These are phyloP conservation scores for Takifugu ocellatus DNA, from an alignment of 2,797 vertebrate genomes.

Conservation along the genomic window DNA sequence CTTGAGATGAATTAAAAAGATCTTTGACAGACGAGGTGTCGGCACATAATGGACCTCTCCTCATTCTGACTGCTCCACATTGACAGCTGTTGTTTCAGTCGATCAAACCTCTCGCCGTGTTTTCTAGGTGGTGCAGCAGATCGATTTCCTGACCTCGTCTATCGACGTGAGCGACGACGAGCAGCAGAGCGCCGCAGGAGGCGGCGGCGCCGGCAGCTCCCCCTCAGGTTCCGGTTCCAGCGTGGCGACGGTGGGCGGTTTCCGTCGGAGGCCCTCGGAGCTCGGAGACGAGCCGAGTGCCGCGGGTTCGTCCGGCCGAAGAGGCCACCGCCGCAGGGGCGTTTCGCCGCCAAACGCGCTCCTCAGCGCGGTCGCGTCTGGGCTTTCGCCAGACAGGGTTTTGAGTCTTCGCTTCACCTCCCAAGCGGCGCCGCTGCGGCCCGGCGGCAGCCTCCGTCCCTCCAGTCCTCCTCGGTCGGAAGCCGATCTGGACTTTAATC, in stretches of 20 bases:
- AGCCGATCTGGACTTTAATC: conserved; percentile 10
- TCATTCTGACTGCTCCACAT: background rate
- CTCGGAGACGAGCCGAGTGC: conserved; percentile 19
- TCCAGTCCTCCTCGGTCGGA: conserved; percentile 12
- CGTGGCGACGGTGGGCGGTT: conserved; percentile 34
- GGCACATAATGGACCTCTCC: background rate
- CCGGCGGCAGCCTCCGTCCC: conserved; percentile 3
- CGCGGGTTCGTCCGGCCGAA: conserved; percentile 16
- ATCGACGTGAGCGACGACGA: conserved; percentile 71
- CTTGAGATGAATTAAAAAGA: background rate
- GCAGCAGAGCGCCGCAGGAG: conserved; percentile 20
- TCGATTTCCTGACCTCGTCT: conserved; percentile 74
- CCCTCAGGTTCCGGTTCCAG: conserved; percentile 54
- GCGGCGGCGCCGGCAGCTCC: conserved; percentile 46
- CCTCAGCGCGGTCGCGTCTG: conserved; percentile 23
- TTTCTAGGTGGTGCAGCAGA: conserved; percentile 78
- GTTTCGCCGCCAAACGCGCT: conserved; percentile 36
- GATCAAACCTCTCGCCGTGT: conserved; percentile 13
- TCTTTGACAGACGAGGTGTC: background rate
- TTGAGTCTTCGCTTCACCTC: conserved; percentile 22
- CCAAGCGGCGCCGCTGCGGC: conserved; percentile 14
- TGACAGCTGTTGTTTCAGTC: background rate
- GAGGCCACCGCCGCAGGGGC: conserved; percentile 19
- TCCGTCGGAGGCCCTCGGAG: conserved; percentile 23
- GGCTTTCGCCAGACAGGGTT: conserved; percentile 26